phyloP scores from a whole-genome alignment of 1,140 invertebrate species.

The Lineus longissimus region DNA sequence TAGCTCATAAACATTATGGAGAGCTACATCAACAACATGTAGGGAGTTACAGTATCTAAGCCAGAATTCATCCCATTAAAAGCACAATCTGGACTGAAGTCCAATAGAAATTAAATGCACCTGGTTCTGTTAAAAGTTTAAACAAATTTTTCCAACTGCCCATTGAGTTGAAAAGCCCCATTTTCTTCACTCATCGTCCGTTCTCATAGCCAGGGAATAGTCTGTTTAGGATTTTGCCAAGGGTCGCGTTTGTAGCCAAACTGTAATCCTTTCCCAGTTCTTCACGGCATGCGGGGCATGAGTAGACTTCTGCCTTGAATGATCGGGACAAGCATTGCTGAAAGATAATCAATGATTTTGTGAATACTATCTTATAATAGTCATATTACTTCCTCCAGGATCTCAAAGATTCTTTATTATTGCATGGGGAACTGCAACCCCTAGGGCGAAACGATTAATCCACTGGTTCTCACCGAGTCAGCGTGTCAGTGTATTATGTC shows the following conservation, averaged over 20 bases:
- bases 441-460: not conserved
- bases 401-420: no score
- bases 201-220: constrained; percentile 67
- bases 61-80: no score
- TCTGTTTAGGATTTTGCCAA: constrained; percentile 57
- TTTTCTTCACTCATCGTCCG: constrained; percentile 45
- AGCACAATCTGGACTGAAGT: no score
- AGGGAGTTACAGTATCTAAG: no score
- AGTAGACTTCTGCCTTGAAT: constrained; percentile 63
- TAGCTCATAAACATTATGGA: no score
- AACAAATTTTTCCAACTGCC: no score
- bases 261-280: constrained; percentile 61
- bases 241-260: constrained; percentile 58
- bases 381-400: constrained; percentile 16
- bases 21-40: no score
- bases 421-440: not conserved
- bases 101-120: no score
- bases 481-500: no score
- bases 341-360: constrained; percentile 18
- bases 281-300: constrained; percentile 67
- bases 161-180: constrained; percentile 12
- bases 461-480: not conserved
- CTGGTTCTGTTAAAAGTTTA: no score
- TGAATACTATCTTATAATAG: constrained; percentile 28
- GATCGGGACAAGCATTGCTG: constrained; percentile 65